Evolutionary conservation across 2,113 vertebrate genomes (phyloP), one percentile per base, ranked within the genome.

Genomic region (Tetrax tetrax): DNA sequence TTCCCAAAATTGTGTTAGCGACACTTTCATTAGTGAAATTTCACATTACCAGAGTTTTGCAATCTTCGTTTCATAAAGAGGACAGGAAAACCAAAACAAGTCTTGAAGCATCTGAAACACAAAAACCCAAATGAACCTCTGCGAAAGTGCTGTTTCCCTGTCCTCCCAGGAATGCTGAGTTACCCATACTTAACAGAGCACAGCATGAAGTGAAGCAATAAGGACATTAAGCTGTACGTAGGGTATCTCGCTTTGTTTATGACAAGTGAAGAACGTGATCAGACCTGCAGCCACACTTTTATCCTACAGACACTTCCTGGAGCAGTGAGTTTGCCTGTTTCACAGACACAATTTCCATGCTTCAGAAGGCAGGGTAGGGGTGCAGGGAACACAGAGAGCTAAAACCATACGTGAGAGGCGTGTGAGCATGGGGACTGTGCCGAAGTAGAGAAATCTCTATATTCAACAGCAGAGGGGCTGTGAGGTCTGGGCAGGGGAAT

Each of bases 111-210:
- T 51, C 38, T 90, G 71, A 88, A 93, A 72, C 35, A 85, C 89
- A 70, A 89, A 61, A 75, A 91, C 70, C 53, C 17, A 72, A 89
- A 88, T 29, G 9, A 75, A 50, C 16, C 20, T 93, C 64, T 96
- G 72, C 51, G 66, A 17, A 48, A 81, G 7, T 14, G 23, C 38
- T 43, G 45, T 50, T 93, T 74, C 33, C 43, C 29, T 74, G 41
- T 41, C 27, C 47, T 96, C 37, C n/a, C 12, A 21, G 38, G 66
- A 81, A 48, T 2, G 1, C 31, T 3, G 5, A 80, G 35, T 79
- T 83, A 63, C 33, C 60, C 13, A 7, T 66, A 23, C 22, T 82
- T 54, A 50, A 51, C n/a, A 92, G 29, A 74, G 70, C 22, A 59
- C 6, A 31, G 18, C 54, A 83, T 41, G 57, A 80, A 53, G 25